Evolutionary conservation across 2,113 vertebrate genomes (phyloP), one percentile per base, ranked within the genome.

Genomic region (Larimichthys polyactis): DNA sequence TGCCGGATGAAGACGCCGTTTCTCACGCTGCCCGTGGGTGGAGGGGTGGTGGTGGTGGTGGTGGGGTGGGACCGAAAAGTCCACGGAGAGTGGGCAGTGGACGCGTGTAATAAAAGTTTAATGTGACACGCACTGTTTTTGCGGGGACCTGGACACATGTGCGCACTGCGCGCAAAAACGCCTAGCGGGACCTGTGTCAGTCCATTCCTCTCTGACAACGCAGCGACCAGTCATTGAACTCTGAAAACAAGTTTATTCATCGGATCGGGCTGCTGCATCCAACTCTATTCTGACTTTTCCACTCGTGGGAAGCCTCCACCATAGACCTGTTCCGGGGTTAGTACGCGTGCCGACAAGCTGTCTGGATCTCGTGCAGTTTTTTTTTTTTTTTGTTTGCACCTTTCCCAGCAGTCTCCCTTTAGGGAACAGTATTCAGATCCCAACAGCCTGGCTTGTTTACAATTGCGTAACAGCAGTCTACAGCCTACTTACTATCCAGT

Each of bases 381-480:
- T 43, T 40, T 16, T 48, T 55, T 82, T 43, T 15, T 48, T 57
- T 80, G 77, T 43, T 49, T 44, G 49, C 78, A 67, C 49, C 71
- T 82, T 68, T 71, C 49, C 52, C 40, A 22, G 19, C 60, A 1
- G 54, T 71, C 44, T 4, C 15, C 32, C 64, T 19, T 3, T 1
- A 20, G 40, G 65, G 43, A 19, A 52, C 73, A 17, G 29, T 81
- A 55, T 80, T 80, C 75, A 16, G 68, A 72, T 52, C 36, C 70
- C 60, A 71, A 51, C 66, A 63, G 57, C 64, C 58, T 75, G 71
- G 54, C 75, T 70, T 89, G 79, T 91, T 87, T 84, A 88, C 73
- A 51, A 57, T 85, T 90, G 84, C 87, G 76, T 87, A 84, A 87
- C 91, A 81, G 63, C 48, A 80, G 75, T 70, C 65, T 36, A 65